Base-by-base conservation (phyloP, 2,888 invertebrate species). In the Drosophila subquinaria region DNA sequence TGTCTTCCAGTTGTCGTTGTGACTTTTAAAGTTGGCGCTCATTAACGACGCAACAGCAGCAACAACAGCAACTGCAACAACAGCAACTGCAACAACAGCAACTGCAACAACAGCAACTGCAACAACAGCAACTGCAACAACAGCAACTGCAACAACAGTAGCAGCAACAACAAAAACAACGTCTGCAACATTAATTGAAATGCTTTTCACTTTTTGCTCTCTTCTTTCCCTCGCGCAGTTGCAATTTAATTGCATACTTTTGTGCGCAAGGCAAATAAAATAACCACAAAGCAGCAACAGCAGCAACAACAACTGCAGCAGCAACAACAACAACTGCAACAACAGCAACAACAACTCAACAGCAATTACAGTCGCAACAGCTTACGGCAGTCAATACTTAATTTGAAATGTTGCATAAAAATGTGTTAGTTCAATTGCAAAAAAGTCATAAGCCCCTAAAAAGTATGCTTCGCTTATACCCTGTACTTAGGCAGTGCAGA, bases 11-110 rank as follows among this genome's bases (percentile, higher is more conserved):
- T 63, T 66, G 59, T 40, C 55, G 65, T 64, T 69, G 61, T 71
- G 82, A 73, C 76, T 71, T 82, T 82, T 79, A 71, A 88, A 89
- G 85, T 81, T 76, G 88, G 45, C 66, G 85, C 89, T 84, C 89
- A 84, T 84, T 84, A 84, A 84, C 71, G 73, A 45, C 10, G 56
- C 88, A 74, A 55, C 52, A 55, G 15, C 61, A 66, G 17, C 56
- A 45, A 23, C 62, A n/a, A 10, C 48, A 36, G 9, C 43, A 47
- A 13, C 51, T 50, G 30, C 45, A 13, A 15, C 43, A 27, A n/a
- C 27, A 35, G 17, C 52, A 17, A 27, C 27, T 6, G 6, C 27
- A 6, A 6, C 40, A 35, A 13, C 53, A 60, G 36, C 65, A 62
- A 50, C n/a, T n/a, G n/a, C n/a, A n/a, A n/a, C 88, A 74, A 55